These are phyloP conservation scores for Drosophila neotestacea DNA, from an alignment of 2,888 invertebrate genomes.

Conservation along the genomic window DNA sequence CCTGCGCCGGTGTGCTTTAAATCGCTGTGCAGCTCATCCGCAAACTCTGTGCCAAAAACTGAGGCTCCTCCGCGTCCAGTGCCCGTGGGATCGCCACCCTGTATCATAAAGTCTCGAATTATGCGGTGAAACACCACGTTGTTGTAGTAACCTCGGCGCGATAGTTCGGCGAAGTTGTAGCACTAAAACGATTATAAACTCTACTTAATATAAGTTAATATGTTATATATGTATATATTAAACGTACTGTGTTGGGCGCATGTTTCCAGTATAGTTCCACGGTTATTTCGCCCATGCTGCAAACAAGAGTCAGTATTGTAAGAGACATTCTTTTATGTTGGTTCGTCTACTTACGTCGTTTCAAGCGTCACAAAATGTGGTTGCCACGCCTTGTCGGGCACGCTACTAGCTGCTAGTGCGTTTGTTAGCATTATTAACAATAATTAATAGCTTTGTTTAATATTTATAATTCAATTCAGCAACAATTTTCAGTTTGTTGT, in stretches of 20 bases:
- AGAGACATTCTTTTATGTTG: background rate
- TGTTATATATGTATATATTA: too few relatives aligned
- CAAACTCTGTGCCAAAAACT: slow-evolving; percentile 97
- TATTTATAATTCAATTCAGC: background rate
- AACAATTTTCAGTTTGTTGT: background rate
- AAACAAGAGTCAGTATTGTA: background rate
- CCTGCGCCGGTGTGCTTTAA: slow-evolving; percentile 97
- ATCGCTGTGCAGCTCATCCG: slow-evolving; percentile 97
- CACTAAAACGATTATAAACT: slow-evolving; percentile 86
- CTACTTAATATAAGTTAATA: background rate
- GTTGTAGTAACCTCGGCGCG: slow-evolving; percentile 97
- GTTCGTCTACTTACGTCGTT: slow-evolving; percentile 89
- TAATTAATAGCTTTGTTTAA: background rate
- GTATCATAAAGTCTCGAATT: slow-evolving; percentile 96
- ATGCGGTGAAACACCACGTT: slow-evolving; percentile 98
- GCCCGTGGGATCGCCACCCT: slow-evolving; percentile 98
- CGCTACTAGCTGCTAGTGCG: slow-evolving; percentile 85
- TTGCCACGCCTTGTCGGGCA: slow-evolving; percentile 96
- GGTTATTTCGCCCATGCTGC: slow-evolving; percentile 96
- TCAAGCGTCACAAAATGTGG: slow-evolving; percentile 93
- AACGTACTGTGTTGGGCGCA: slow-evolving; percentile 92
- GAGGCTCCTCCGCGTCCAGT: slow-evolving; percentile 98
- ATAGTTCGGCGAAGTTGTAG: slow-evolving; percentile 97
- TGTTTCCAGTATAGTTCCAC: slow-evolving; percentile 99
- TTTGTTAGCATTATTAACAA: slow-evolving; percentile 53